Conservation (phyloP, 1,140 invertebrate species). For the Pseudomyrmex pallidus region DNA sequence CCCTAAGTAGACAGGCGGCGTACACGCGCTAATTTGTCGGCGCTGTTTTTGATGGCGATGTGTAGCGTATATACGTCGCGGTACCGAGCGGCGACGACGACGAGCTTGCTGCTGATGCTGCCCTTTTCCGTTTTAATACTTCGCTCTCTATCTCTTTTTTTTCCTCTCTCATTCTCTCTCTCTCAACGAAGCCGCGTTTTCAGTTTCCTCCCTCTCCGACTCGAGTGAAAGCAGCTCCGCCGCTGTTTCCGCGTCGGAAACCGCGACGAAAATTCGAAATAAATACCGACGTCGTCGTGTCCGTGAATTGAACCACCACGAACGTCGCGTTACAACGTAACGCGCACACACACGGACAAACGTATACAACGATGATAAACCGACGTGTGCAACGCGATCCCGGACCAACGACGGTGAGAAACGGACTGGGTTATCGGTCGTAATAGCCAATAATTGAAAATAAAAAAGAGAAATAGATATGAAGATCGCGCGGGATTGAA, state of each 20-base stretch:
- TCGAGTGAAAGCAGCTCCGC: conserved; percentile 21
- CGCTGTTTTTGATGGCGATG: conserved; percentile 48
- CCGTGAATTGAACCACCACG: conserved; percentile 15
- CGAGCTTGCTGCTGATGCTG: background rate
- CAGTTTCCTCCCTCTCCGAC: background rate
- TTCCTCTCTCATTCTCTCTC: background rate
- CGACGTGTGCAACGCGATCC: background rate
- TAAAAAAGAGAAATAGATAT: conserved; percentile 23
- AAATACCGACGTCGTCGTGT: conserved; percentile 38
- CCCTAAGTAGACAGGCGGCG: conserved; percentile 16
- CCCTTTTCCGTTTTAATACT: conserved; percentile 8
- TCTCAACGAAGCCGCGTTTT: conserved; percentile 7
- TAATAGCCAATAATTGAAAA: conserved; percentile 52
- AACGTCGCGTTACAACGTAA: conserved; percentile 1
- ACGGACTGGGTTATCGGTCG: background rate
- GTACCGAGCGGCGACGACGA: background rate
- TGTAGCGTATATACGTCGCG: background rate
- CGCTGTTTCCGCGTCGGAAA: conserved; percentile 31
- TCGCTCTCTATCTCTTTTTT: background rate
- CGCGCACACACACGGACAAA: background rate
- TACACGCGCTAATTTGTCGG: conserved; percentile 32
- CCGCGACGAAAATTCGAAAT: conserved; percentile 47
- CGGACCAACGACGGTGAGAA: conserved; percentile 1
- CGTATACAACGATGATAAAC: conserved; percentile 5
- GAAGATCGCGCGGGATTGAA: conserved; percentile 13